Conservation (phyloP, 64 coral and sea anemone genomes). For the Anthopleura sola region DNA sequence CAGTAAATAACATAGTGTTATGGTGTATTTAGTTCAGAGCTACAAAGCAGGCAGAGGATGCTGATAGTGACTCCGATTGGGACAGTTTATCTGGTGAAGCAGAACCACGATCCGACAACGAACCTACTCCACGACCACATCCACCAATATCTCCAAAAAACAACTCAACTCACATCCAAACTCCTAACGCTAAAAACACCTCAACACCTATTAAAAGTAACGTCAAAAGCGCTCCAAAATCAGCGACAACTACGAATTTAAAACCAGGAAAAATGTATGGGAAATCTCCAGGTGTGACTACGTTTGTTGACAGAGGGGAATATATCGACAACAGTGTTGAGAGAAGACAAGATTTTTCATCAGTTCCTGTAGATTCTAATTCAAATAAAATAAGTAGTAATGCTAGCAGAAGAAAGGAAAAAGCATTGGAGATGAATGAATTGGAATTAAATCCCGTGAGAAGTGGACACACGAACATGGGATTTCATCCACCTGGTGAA, state of each 20-base stretch:
- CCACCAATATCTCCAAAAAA: conserved; percentile 41
- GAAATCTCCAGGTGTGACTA: conserved; percentile 54
- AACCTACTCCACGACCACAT: conserved; percentile 41
- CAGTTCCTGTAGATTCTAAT: conserved; percentile 1
- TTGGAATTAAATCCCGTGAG: conserved; percentile 25
- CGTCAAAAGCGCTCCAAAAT: neutral
- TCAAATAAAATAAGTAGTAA: conserved; percentile 28
- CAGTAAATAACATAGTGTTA: neutral
- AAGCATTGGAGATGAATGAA: conserved; percentile 61
- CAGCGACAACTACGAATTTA: conserved; percentile 11
- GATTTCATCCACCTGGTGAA: conserved; percentile 36
- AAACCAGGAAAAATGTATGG: conserved; percentile 74
- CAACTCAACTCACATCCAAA: conserved; percentile 18
- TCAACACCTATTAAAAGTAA: conserved; percentile 41
- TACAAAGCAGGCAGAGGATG: neutral
- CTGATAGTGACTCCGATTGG: conserved; percentile 86
- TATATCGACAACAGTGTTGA: conserved; percentile 24
- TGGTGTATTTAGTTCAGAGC: neutral
- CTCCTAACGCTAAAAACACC: conserved; percentile 28
- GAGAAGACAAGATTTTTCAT: neutral
- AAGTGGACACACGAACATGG: conserved; percentile 56
- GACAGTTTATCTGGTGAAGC: conserved; percentile 84
- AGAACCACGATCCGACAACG: conserved; percentile 54
- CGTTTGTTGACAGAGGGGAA: conserved; percentile 58
- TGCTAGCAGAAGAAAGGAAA: conserved; percentile 11